These are phyloP conservation scores for Podocnemis expansa DNA, from an alignment of 2,113 vertebrate species.

Conservation along the genomic window DNA sequence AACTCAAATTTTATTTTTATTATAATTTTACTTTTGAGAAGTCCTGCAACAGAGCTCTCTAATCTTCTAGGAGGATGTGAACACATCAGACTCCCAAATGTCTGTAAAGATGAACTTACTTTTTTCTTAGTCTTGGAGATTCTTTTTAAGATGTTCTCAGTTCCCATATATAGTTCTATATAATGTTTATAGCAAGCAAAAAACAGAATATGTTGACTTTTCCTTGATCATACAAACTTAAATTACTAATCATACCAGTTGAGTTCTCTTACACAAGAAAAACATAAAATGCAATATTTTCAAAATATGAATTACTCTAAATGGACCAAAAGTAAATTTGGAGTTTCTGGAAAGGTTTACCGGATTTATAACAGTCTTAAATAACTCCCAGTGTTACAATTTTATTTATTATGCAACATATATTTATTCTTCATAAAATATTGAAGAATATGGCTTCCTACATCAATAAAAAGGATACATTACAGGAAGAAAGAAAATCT, in stretches of 20 bases:
- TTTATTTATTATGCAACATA: constrained; percentile 69
- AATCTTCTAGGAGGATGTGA: constrained; percentile 30
- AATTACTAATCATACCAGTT: constrained; percentile 58
- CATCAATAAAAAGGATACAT: constrained; percentile 69
- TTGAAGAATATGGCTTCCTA: constrained; percentile 67
- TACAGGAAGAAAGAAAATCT: constrained; percentile 69
- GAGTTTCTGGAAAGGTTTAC: constrained; percentile 66
- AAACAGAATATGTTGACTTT: constrained; percentile 8
- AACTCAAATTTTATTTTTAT: not conserved
- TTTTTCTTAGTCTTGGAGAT: constrained; percentile 53
- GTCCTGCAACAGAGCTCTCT: constrained; percentile 9
- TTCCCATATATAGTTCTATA: constrained; percentile 48
- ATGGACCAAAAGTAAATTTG: constrained; percentile 55
- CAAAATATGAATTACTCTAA: constrained; percentile 30
- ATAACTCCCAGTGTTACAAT: constrained; percentile 31
- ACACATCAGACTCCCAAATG: constrained; percentile 52
- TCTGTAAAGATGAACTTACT: constrained; percentile 47
- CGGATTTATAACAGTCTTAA: not conserved
- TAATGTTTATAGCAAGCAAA: constrained; percentile 35
- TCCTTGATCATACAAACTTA: constrained; percentile 40
- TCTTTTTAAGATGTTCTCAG: constrained; percentile 40
- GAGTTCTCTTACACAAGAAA: constrained; percentile 42
- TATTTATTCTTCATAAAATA: constrained; percentile 78
- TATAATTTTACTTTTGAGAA: constrained; percentile 37
- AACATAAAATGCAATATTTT: constrained; percentile 13